Conservation (phyloP, 2,797 vertebrate species). For the Alfaro cultratus region DNA sequence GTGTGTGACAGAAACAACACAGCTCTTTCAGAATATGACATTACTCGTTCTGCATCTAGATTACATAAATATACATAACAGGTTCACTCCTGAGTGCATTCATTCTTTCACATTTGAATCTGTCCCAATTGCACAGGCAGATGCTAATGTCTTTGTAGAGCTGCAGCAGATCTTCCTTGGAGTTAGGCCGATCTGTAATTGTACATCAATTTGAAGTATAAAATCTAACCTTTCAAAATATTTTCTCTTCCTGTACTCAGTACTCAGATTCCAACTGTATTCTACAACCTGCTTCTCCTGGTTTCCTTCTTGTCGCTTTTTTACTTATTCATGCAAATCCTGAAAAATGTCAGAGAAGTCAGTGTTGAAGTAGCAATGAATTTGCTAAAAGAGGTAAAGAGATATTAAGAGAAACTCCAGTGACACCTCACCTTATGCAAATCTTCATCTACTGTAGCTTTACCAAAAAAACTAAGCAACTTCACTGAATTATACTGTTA, state of each 20-base stretch:
- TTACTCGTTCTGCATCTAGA: background rate
- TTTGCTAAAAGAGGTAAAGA: background rate
- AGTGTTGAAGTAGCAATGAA: background rate
- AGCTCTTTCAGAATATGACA: background rate
- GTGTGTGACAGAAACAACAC: background rate
- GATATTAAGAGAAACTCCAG: background rate
- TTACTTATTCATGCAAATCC: background rate
- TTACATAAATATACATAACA: background rate
- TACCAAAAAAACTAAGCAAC: background rate
- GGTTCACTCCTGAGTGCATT: background rate
- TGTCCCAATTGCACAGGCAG: background rate
- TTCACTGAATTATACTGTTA: background rate
- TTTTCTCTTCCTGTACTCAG: background rate
- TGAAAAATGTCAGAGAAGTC: background rate
- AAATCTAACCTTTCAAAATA: background rate
- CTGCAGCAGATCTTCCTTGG: background rate
- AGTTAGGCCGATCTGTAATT: background rate
- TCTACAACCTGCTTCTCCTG: background rate
- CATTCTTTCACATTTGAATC: background rate
- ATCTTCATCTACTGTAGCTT: background rate
- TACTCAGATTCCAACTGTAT: background rate
- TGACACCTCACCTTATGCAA: background rate
- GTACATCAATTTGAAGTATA: background rate
- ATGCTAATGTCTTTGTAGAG: background rate
- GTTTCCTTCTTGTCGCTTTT: background rate